Evolutionary conservation across 2,888 invertebrate genomes (phyloP), one percentile per base, ranked within the genome.

Genomic region (Caenorhabditis plicata): DNA sequence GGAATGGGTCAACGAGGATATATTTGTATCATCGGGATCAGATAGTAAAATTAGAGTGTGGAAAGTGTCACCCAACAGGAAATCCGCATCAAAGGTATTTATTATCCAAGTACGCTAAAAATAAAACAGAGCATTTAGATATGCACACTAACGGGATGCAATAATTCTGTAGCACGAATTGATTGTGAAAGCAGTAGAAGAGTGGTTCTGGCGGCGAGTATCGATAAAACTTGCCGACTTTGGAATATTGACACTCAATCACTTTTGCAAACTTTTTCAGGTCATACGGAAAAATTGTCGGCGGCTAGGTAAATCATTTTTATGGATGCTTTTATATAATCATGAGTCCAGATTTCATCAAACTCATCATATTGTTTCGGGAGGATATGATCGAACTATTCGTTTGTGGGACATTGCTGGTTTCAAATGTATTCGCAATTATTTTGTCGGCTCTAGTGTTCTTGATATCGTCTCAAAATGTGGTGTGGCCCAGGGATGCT

Each of bases 381-480:
- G 98, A 65, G 94, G 95, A 83, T 90, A 94, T 85, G 98, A 98
- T 85, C 87, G 96, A 67, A 96, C 96, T 26, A 85, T 99, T 56
- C 96, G 96, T 86, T 88, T 96, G 80, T 99, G 96, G 96, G 98
- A 99, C 85, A 87, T 96, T 42, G 87, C 90, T 76, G 91, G 90
- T 85, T 88, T 89, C 83, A 88, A 90, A 48, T 92, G 92, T 88
- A 19, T 55, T 9, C 44, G 32, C 27, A 73, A 78, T 1, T 68
- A 64, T 45, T 76, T 78, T 46, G 71, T 77, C 17, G 76, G 72
- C 7, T 77, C 76, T 7, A 72, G 67, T 1, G 65, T 74, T 11
- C 54, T 64, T 26, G 78, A 78, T 45, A 40, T 78, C 19, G 66
- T 56, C 73, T 92, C 93, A 51, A 94, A 93, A 33, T 95, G 94